Evolutionary conservation across 2,888 invertebrate genomes (phyloP).

Genomic region (Platypus cylindrus): DNA sequence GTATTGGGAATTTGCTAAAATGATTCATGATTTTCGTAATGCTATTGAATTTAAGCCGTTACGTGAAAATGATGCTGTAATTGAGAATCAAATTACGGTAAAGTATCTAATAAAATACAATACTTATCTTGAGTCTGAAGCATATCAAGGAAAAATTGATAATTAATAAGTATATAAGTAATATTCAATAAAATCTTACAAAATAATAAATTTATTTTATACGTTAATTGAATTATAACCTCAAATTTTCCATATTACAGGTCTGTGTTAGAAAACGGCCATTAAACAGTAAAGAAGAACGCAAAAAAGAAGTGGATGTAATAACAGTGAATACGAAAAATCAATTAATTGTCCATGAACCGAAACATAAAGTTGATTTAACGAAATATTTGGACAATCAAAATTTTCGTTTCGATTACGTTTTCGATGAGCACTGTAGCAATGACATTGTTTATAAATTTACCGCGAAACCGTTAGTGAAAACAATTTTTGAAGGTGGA

Average conservation of each 20-base stretch:
- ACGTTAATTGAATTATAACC: constrained; percentile 58
- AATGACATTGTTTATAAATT: constrained; percentile 97
- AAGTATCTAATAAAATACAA: no score
- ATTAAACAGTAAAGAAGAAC: constrained; percentile 79
- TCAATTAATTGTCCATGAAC: constrained; percentile 75
- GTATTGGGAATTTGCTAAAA: constrained; percentile 93
- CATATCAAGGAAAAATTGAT: no score
- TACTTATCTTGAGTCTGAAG: no score
- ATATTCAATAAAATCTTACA: no score
- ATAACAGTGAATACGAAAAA: constrained; percentile 91
- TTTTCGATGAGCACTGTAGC: constrained; percentile 89
- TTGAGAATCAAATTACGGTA: constrained; percentile 94
- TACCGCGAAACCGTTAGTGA: constrained; percentile 95
- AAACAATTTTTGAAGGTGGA: constrained; percentile 96
- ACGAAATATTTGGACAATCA: constrained; percentile 98
- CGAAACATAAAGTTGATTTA: constrained; percentile 90
- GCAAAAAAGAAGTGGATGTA: constrained; percentile 87
- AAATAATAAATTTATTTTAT: constrained; percentile 83
- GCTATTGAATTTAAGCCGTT: constrained; percentile 38
- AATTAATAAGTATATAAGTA: no score
- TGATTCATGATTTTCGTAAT: constrained; percentile 76
- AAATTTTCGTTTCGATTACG: constrained; percentile 87
- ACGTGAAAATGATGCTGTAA: constrained; percentile 60
- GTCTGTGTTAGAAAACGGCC: constrained; percentile 90
- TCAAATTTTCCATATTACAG: no score